Base-by-base conservation (phyloP, 2,888 invertebrate species). In the Anticlea derivata region DNA sequence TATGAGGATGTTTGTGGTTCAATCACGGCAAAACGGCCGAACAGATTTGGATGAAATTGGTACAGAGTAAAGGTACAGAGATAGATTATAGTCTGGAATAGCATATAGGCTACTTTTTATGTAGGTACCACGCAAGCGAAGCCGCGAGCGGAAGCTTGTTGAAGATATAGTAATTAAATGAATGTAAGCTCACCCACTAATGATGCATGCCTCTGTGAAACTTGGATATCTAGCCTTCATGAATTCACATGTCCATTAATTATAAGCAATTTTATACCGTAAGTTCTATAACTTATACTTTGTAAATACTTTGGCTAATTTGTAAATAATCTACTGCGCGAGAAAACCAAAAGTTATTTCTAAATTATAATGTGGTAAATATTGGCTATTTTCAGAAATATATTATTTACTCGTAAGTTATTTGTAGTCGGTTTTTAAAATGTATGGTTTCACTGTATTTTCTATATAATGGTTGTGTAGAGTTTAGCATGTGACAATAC, bases 231-330 rank as follows among this genome's bases (percentile, higher is more conserved):
- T 75, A 71, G 70, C 73, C 68, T 71, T 74, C 70, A 73, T 71
- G 65, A 69, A 76, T 70, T 75, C 78, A 75, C 70, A 67, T 80
- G 81, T 82, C 82, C 82, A 82, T 70, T 82, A 81, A 66, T 58
- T 59, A 49, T 80, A 80, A 79, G 80, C 50, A 70, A 67, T 59
- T 59, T 58, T 54, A 53, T 66, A 63, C 50, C 68, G 46, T 73
- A 68, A 68, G 68, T 63, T 67, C 58, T 57, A 55, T 68, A 67
- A 68, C 46, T 46, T 57, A 55, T 68, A 67, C 68, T 45, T 46
- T 81, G 80, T 82, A 81, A 76, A 80, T 82, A 81, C 63, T 71
- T 76, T 67, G 64, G 61, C 64, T 66, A 72, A 71, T 70, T 72
- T 70, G 65, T 73, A 74, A n/a, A n/a, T 65, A 65, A 65, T 71